Base-by-base conservation (phyloP, 2,888 invertebrate species). In the Hirtodrosophila cameraria region DNA sequence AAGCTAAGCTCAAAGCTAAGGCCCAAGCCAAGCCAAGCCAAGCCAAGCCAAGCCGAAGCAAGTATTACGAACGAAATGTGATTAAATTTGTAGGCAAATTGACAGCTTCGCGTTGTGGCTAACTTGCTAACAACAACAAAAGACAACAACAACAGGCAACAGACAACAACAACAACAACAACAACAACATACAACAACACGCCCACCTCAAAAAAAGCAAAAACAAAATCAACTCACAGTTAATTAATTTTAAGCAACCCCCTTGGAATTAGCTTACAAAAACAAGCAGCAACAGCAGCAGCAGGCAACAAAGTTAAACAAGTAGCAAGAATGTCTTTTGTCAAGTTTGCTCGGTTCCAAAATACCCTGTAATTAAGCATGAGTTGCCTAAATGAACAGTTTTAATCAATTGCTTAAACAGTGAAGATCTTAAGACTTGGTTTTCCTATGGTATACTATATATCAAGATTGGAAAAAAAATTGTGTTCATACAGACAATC, bases 161-260 rank as follows among this genome's bases (percentile, higher is more conserved):
- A 23, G 2, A 6, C 6, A 23, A 23, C 18, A 52, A 52, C 39
- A 58, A 20, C 39, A 66, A n/a, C n/a, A 49, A 38, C 43, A 39
- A 8, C 18, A 23, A 23, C 23, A 23, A 7, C 23, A 23, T 7
- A 23, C 18, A 52, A 52, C 39, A 58, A 20, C 39, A 66, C 84
- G 84, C 78, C 78, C 78, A 70, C 74, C 15, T 9, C 8, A 25
- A 33, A 50, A 20, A 36, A 13, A 25, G 25, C 50, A 49, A 25
- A 41, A 13, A 12, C 50, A 58, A 58, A 80, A 42, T 25, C 30
- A 53, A 43, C 57, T 39, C 50, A 49, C 57, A 63, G 69, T 65
- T 85, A 85, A 85, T 80, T 80, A 85, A 85, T 67, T 82, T 69
- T 49, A 42, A 36, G 61, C 54, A 49, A 39, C 16, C 28, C 35